phyloP scores from a whole-genome alignment of 2,888 invertebrate species.

The Eumacrocentrus americanus region DNA sequence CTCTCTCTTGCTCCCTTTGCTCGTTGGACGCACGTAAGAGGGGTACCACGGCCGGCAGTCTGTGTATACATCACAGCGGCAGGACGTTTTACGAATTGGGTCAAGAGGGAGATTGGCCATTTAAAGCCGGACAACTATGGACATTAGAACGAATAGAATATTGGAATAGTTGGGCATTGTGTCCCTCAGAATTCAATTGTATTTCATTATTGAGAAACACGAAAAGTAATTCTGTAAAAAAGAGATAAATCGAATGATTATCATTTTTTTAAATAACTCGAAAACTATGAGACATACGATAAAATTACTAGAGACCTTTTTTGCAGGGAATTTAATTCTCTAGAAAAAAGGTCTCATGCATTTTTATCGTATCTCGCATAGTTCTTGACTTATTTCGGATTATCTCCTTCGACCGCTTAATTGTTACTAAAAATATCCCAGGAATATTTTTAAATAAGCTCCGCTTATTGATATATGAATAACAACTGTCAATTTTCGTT shows the following conservation, averaged over 20 bases:
- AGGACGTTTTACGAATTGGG: slow-evolving; percentile 50
- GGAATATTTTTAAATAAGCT: too few species aligned
- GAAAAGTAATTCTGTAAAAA: background rate
- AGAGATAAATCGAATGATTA: too few species aligned
- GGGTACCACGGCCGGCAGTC: background rate
- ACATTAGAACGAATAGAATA: slow-evolving; percentile 4
- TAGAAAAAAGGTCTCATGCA: too few species aligned
- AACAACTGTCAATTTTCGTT: too few species aligned
- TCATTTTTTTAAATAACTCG: background rate
- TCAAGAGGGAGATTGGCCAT: slow-evolving; percentile 55
- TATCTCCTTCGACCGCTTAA: too few species aligned
- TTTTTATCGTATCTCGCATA: too few species aligned
- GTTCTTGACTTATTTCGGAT: too few species aligned
- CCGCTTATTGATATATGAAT: too few species aligned
- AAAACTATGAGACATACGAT: too few species aligned
- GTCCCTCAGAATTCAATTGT: background rate
- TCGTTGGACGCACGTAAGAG: background rate
- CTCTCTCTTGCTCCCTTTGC: slow-evolving; percentile 2
- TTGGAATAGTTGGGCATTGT: slow-evolving; percentile 5
- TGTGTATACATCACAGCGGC: slow-evolving; percentile 22
- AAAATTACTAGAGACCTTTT: too few species aligned
- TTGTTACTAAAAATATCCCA: too few species aligned
- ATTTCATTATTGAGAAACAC: background rate
- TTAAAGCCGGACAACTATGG: slow-evolving; percentile 42
- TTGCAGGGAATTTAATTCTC: too few species aligned